Conservation (phyloP, 64 coral and sea anemone species). For the Montipora capricornis region DNA sequence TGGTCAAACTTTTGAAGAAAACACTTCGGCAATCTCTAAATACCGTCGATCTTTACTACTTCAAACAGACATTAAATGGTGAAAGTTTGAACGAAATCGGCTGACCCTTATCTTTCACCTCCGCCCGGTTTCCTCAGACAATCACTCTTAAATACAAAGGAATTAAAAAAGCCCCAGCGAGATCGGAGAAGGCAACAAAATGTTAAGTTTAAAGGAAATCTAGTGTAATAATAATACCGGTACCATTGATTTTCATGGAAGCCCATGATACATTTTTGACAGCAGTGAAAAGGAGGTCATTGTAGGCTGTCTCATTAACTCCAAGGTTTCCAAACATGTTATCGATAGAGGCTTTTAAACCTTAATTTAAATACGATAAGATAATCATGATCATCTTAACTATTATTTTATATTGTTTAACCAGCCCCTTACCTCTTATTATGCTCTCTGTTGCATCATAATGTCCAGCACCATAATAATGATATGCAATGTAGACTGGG, state of each 20-base stretch:
- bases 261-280: too few relatives aligned
- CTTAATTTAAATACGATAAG: too few relatives aligned
- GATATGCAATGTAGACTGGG: slow-evolving; percentile 25
- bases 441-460: slow-evolving; percentile 14
- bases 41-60: not conserved
- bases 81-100: not conserved
- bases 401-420: not conserved
- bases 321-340: too few relatives aligned
- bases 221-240: too few relatives aligned
- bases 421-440: not conserved
- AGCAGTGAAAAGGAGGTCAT: too few relatives aligned
- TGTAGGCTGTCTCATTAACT: too few relatives aligned
- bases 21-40: not conserved
- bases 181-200: too few relatives aligned
- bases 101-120: not conserved
- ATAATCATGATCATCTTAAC: too few relatives aligned
- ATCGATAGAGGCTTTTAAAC: too few relatives aligned
- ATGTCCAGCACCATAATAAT: slow-evolving; percentile 63
- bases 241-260: too few relatives aligned
- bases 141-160: not conserved
- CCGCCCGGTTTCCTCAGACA: not conserved
- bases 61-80: not conserved
- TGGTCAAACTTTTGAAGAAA: not conserved
- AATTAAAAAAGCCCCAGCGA: too few relatives aligned
- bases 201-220: too few relatives aligned